These are phyloP conservation scores for Papilio polytes DNA, from an alignment of 1,140 invertebrate species.

Conservation along the genomic window DNA sequence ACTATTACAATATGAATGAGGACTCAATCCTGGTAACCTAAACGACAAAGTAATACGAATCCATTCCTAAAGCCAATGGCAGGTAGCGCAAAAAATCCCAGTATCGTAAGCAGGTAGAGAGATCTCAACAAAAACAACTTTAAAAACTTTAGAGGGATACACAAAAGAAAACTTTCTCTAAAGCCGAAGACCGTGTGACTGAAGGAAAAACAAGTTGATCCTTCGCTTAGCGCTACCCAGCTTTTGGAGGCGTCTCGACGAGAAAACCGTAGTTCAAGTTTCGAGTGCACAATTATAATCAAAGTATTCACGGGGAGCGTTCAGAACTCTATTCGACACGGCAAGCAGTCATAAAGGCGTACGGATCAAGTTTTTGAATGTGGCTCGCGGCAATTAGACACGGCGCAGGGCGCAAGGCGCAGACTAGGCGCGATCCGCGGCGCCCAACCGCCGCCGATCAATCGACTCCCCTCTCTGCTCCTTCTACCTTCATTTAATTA, in stretches of 20 bases:
- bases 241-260: constrained; percentile 41
- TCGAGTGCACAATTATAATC: constrained; percentile 48
- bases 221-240: constrained; percentile 16
- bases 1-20: neutral
- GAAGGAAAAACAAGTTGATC: constrained; percentile 35
- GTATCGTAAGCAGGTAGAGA: constrained; percentile 29
- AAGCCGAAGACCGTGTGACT: constrained; percentile 15
- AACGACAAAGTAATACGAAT: neutral
- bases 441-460: constrained; percentile 57
- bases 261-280: constrained; percentile 42
- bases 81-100: constrained; percentile 35
- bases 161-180: constrained; percentile 37
- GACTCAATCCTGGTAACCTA: neutral
- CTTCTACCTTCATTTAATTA: constrained; percentile 61
- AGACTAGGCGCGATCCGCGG: constrained; percentile 56
- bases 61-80: neutral
- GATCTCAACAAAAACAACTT: neutral
- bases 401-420: constrained; percentile 57
- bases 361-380: constrained; percentile 61
- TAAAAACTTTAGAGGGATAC: constrained; percentile 21
- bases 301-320: constrained; percentile 47
- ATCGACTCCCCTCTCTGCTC: constrained; percentile 48
- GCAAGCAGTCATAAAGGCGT: constrained; percentile 45
- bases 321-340: constrained; percentile 44
- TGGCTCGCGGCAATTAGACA: constrained; percentile 57